These are phyloP conservation scores for Drosophila triauraria DNA, from an alignment of 1,140 invertebrate genomes.

Conservation along the genomic window DNA sequence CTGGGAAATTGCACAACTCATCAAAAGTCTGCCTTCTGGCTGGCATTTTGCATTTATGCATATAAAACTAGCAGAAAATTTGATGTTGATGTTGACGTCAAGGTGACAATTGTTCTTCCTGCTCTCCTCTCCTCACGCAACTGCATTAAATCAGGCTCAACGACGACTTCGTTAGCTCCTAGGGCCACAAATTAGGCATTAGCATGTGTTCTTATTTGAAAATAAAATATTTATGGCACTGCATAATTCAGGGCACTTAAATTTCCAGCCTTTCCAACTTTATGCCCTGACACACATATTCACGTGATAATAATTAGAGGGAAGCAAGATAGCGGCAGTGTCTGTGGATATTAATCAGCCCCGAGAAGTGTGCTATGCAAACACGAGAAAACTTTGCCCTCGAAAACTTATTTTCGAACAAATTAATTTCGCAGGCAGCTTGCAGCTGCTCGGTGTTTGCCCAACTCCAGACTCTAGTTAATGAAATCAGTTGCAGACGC, in stretches of 20 bases:
- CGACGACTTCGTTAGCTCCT: constrained; percentile 12
- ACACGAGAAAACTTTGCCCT: constrained; percentile 66
- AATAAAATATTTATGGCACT: constrained; percentile 38
- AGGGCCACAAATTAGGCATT: constrained; percentile 61
- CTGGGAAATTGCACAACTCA: constrained; percentile 73
- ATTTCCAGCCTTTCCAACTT: constrained; percentile 14
- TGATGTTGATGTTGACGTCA: constrained; percentile 68
- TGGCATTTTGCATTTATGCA: constrained; percentile 78
- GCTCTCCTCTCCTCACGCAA: not conserved
- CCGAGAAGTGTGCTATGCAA: constrained; percentile 45
- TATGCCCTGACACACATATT: constrained; percentile 39
- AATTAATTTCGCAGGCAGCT: constrained; percentile 73
- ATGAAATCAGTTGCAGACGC: constrained; percentile 77
- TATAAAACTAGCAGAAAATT: constrained; percentile 80
- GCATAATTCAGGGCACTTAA: constrained; percentile 59
- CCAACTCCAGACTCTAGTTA: constrained; percentile 83
- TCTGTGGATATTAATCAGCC: constrained; percentile 67
- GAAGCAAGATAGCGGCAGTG: constrained; percentile 13
- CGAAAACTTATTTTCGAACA: constrained; percentile 79
- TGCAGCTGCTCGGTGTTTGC: constrained; percentile 44
- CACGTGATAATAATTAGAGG: constrained; percentile 61
- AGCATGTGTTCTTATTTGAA: constrained; percentile 53
- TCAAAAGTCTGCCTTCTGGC: constrained; percentile 67
- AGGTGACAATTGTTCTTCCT: constrained; percentile 71
- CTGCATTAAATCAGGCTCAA: constrained; percentile 46